These are phyloP conservation scores for Gymnopithys bicolor DNA, from an alignment of 2,797 vertebrate genomes.

Conservation along the genomic window DNA sequence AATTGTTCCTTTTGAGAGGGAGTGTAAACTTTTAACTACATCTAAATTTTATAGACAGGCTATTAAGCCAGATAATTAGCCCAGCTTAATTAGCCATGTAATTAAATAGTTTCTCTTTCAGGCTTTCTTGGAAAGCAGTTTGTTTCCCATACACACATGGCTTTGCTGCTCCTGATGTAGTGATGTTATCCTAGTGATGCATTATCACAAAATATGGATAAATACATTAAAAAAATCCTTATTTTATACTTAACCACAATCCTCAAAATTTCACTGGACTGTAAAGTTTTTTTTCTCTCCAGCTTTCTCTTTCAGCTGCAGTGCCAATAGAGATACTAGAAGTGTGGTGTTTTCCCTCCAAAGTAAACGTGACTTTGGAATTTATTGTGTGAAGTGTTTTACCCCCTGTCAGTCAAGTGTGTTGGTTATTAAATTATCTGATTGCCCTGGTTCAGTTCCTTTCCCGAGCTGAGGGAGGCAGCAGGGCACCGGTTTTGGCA, in stretches of 20 bases:
- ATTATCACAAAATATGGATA: not conserved
- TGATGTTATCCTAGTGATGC: not conserved
- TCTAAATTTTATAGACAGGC: not conserved
- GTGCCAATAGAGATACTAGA: not conserved
- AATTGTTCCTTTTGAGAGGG: not conserved
- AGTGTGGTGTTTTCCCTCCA: not conserved
- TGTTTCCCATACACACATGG: not conserved
- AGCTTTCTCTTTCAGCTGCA: not conserved
- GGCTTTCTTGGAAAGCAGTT: not conserved
- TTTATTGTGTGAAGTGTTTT: not conserved
- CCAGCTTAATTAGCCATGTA: not conserved
- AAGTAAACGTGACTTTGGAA: not conserved
- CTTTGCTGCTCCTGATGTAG: not conserved
- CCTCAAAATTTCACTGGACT: not conserved
- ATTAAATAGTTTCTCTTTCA: not conserved
- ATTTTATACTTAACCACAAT: not conserved
- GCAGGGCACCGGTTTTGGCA: not conserved
- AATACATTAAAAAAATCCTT: not conserved
- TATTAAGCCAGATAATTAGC: not conserved
- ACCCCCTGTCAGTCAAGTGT: not conserved
- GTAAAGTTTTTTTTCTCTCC: not conserved
- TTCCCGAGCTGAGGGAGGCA: conserved; percentile 52
- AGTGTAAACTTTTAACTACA: not conserved
- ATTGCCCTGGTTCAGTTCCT: not conserved
- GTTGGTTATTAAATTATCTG: not conserved